Conservation (phyloP, 2,113 vertebrate genomes). For the Athene cunicularia region DNA sequence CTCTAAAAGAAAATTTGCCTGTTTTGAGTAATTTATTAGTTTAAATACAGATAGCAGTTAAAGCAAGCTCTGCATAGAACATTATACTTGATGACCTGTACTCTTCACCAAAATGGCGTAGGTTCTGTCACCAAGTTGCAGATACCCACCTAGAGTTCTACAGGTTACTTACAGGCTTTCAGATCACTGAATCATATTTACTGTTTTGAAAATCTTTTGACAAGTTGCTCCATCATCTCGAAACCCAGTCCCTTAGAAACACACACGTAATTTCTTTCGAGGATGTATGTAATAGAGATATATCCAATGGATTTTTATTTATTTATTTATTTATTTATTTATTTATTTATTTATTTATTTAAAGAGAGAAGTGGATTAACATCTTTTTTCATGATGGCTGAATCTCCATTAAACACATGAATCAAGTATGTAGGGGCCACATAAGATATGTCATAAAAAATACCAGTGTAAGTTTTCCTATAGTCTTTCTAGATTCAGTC, state of each 20-base stretch:
- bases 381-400: background rate
- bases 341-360: too few relatives aligned
- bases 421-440: background rate
- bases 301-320: fast-evolving
- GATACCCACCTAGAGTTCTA: background rate
- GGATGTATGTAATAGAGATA: background rate
- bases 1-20: background rate
- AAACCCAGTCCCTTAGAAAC: background rate
- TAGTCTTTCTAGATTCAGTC: background rate
- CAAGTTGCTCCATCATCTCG: background rate
- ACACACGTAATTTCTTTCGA: background rate
- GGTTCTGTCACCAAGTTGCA: background rate
- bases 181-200: background rate
- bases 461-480: background rate
- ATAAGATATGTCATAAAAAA: background rate
- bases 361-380: background rate
- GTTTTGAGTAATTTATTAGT: background rate
- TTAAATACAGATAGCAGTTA: background rate
- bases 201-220: background rate
- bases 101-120: background rate
- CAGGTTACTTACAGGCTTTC: background rate
- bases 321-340: too few relatives aligned
- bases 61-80: background rate
- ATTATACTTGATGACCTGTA: background rate
- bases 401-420: background rate